Conservation (phyloP, 2,797 vertebrate genomes). For the Anguilla anguilla region DNA sequence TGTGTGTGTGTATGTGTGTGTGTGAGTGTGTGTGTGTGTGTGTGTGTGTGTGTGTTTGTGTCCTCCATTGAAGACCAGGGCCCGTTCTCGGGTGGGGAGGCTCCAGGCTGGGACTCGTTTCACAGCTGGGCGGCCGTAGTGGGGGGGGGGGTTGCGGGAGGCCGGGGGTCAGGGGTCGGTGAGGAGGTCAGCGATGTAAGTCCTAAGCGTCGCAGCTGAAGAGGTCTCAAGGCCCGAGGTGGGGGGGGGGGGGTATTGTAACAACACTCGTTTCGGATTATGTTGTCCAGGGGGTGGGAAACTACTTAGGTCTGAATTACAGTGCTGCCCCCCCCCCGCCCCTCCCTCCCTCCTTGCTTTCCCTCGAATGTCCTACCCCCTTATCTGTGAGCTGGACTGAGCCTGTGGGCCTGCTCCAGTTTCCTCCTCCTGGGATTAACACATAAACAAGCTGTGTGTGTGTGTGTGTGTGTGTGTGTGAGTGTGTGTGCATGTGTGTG, state of each 20-base stretch:
- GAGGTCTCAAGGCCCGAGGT: neutral
- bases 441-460: neutral
- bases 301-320: neutral
- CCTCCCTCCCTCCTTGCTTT: too few species aligned
- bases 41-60: too few species aligned
- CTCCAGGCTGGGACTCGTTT: neutral
- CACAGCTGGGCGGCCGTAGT: neutral
- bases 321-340: neutral
- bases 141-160: neutral
- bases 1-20: too few species aligned
- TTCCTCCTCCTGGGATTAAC: neutral
- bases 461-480: too few species aligned
- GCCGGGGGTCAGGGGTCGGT: neutral
- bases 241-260: neutral
- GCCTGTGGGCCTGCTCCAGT: too few species aligned
- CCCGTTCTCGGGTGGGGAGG: neutral
- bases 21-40: too few species aligned
- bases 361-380: too few species aligned
- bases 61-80: too few species aligned
- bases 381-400: too few species aligned
- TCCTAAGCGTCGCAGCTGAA: neutral
- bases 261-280: neutral
- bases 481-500: too few species aligned
- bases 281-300: neutral
- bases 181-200: neutral